These are phyloP conservation scores for Eidolon helvum DNA, from an alignment of 2,113 vertebrate species.

Conservation along the genomic window DNA sequence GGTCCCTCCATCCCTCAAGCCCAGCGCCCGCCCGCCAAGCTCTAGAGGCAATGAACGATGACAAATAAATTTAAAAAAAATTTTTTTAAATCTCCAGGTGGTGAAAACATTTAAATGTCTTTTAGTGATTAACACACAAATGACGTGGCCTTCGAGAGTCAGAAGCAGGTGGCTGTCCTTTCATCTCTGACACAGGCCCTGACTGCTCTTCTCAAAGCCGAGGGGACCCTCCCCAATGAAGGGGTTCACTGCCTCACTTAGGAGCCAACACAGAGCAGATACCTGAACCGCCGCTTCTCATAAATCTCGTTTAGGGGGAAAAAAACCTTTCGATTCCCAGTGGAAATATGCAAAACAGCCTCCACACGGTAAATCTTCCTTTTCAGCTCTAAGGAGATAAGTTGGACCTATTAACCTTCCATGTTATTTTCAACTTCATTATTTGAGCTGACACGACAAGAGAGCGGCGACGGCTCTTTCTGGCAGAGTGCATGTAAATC, in stretches of 20 bases:
- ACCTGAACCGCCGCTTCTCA: constrained; percentile 54
- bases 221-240: neutral
- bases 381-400: constrained; percentile 86
- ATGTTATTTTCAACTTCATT: constrained; percentile 98
- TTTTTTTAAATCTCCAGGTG: neutral
- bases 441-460: constrained; percentile 94
- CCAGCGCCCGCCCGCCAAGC: neutral
- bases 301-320: constrained; percentile 77
- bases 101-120: neutral
- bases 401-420: constrained; percentile 97
- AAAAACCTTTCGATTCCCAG: constrained; percentile 75
- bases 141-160: neutral
- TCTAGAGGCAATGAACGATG: neutral
- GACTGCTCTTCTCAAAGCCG: neutral
- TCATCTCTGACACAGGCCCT: neutral
- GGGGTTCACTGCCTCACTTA: constrained; percentile 53
- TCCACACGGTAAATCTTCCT: constrained; percentile 81
- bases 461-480: constrained; percentile 88
- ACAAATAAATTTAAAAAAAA: neutral
- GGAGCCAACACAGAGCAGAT: constrained; percentile 38
- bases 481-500: constrained; percentile 96
- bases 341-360: constrained; percentile 83
- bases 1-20: neutral
- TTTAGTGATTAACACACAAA: neutral
- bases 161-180: neutral